Evolutionary conservation across 1,140 invertebrate genomes (phyloP), one percentile per base, ranked within the genome.

Genomic region (Papilio helenus): DNA sequence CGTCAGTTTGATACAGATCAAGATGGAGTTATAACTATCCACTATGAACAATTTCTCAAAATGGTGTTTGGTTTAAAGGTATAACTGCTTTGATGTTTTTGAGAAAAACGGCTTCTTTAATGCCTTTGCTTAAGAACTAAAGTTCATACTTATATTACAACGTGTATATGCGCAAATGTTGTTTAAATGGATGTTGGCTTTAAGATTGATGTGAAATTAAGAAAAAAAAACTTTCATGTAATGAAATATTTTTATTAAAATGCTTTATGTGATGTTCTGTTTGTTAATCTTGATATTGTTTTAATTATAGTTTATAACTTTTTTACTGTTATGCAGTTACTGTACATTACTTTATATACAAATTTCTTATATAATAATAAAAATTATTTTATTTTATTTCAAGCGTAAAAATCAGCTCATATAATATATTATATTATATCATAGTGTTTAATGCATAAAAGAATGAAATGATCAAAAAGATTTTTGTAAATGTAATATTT

Each of bases 31-130:
- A 99, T 99, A 82, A 98, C 97, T 58, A 99, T 99, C 89, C 97
- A 98, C 84, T 99, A 99, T 89, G 99, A 99, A 94, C 98, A 99
- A 89, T 99, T 99, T 95, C 95, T 99, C 29, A 97, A 96, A 82
- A 98, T 99, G 96, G 99, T 99, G 20, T 99, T 99, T 90, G 98
- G 97, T 88, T 94, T 99, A 76, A 98, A 98, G 95, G 96, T 98
- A 92, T 98, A 96, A 96, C 90, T 71, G 42, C 72, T 51, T 74
- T 46, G 44, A 23, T 61, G 61, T 18, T 26, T 68, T 23, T 26
- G 23, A 61, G 14, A 29, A 7, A 65, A 68, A 29, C 4, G 61
- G 14, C 61, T 34, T 68, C 16, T 68, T 14, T 20, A 23, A 58
- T 68, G 61, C 26, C 61, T 68, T 61, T 3, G 61, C 61, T 68